Conservation (phyloP, 2,113 vertebrate species). For the Machaerirhynchus nigripectus region DNA sequence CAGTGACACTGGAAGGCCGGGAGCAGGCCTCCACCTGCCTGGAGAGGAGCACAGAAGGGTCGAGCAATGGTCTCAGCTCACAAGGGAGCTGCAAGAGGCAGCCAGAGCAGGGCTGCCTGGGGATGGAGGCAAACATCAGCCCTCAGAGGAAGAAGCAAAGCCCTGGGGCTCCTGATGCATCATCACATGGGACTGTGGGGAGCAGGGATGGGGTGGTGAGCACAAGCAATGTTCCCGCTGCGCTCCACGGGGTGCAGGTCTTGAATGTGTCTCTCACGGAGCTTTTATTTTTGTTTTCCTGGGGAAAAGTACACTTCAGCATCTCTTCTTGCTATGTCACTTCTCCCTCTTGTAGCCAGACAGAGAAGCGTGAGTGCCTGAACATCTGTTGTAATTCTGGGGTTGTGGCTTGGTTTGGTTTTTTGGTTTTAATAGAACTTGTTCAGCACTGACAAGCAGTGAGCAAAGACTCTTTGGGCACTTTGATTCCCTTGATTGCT, state of each 20-base stretch:
- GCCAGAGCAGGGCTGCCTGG: fast-evolving
- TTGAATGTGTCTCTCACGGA: background rate
- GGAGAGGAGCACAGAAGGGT: background rate
- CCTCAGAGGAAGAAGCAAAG: background rate
- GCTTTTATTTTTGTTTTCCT: background rate
- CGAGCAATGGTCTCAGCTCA: background rate
- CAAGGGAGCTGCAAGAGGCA: background rate
- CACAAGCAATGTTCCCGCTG: fast-evolving
- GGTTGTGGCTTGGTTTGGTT: background rate
- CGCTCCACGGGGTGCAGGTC: fast-evolving
- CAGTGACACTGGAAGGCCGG: fast-evolving
- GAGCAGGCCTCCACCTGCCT: background rate
- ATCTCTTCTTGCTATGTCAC: background rate
- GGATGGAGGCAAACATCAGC: background rate
- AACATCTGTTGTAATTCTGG: background rate
- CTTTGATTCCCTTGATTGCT: slow-evolving; percentile 27
- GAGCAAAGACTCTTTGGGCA: background rate
- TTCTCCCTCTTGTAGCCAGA: background rate
- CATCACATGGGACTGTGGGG: background rate
- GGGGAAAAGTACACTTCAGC: background rate
- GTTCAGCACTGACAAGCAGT: background rate
- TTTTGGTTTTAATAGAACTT: background rate
- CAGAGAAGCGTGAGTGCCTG: background rate
- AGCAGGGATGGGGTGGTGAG: background rate
- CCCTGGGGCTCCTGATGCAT: background rate